These are phyloP conservation scores for Pseudomyrmex concolor DNA, from an alignment of 1,140 invertebrate species.

Conservation along the genomic window DNA sequence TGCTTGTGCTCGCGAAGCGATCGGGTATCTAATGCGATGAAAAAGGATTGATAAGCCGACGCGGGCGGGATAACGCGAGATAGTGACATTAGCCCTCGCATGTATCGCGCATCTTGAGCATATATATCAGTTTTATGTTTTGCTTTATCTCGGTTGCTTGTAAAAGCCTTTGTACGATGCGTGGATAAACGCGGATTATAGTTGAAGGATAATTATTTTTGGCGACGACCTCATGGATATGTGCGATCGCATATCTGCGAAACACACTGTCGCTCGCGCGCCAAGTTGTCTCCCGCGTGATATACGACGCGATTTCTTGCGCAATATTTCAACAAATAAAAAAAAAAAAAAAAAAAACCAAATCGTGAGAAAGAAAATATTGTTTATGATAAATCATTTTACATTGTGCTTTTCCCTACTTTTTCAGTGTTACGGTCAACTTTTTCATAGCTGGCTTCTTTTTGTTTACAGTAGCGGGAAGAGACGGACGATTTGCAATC, in stretches of 20 bases:
- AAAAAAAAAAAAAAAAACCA: no score
- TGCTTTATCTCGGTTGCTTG: not conserved
- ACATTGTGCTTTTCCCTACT: no score
- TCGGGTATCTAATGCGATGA: constrained; percentile 23
- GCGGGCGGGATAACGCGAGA: constrained; percentile 22
- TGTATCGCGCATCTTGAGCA: not conserved
- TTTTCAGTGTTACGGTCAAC: no score
- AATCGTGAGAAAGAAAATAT: no score
- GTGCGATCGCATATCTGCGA: not conserved
- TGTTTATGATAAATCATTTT: no score
- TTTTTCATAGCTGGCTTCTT: no score
- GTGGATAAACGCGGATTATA: constrained; percentile 16
- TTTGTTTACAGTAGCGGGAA: no score
- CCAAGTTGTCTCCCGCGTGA: not conserved
- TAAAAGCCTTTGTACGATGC: not conserved
- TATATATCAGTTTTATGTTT: constrained; percentile 25
- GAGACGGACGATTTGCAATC: no score
- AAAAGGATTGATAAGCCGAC: constrained; percentile 37
- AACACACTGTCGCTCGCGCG: not conserved
- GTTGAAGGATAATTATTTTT: constrained; percentile 32
- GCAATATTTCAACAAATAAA: no score
- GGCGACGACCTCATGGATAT: constrained; percentile 1
- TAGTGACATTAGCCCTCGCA: not conserved
- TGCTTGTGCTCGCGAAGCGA: constrained; percentile 20
- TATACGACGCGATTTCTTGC: no score